Percentiles rank a stretch among this genome's conserved stretches.
These are phyloP conservation scores for Colossoma macropomum DNA, from an alignment of 2,113 vertebrate species.

Conservation along the genomic window DNA sequence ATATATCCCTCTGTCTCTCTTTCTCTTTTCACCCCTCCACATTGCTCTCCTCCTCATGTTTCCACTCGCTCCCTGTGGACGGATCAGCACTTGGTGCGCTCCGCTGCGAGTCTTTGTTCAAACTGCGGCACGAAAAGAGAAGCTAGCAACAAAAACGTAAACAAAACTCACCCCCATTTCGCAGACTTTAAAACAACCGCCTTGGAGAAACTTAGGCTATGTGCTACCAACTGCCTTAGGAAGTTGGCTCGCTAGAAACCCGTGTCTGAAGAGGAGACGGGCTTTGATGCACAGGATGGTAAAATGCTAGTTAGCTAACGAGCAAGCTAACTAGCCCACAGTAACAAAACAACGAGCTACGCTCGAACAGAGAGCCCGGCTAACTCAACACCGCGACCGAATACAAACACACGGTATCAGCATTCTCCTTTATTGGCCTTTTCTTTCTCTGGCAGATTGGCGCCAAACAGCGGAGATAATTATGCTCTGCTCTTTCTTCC, in stretches of 20 bases:
- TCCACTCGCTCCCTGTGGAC: slow-evolving; percentile 15
- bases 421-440: slow-evolving; percentile 8
- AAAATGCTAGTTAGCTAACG: slow-evolving; percentile 49
- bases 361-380: neutral
- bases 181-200: slow-evolving; percentile 38
- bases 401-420: neutral
- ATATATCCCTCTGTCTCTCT: neutral
- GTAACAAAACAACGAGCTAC: slow-evolving; percentile 29
- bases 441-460: slow-evolving; percentile 43
- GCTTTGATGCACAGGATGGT: slow-evolving; percentile 41
- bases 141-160: slow-evolving; percentile 23
- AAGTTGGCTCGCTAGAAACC: slow-evolving; percentile 6
- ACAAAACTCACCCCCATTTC: slow-evolving; percentile 64
- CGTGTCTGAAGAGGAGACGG: slow-evolving; percentile 20
- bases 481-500: slow-evolving; percentile 44
- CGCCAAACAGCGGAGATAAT: slow-evolving; percentile 44
- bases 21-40: neutral
- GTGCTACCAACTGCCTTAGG: neutral
- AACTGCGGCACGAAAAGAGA: slow-evolving; percentile 53
- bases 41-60: neutral
- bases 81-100: slow-evolving; percentile 44
- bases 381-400: neutral
- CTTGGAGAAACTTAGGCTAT: slow-evolving; percentile 6
- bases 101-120: slow-evolving; percentile 57
- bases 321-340: slow-evolving; percentile 8